Evolutionary conservation across 2,113 vertebrate genomes (phyloP).

Genomic region (Vulpes vulpes): DNA sequence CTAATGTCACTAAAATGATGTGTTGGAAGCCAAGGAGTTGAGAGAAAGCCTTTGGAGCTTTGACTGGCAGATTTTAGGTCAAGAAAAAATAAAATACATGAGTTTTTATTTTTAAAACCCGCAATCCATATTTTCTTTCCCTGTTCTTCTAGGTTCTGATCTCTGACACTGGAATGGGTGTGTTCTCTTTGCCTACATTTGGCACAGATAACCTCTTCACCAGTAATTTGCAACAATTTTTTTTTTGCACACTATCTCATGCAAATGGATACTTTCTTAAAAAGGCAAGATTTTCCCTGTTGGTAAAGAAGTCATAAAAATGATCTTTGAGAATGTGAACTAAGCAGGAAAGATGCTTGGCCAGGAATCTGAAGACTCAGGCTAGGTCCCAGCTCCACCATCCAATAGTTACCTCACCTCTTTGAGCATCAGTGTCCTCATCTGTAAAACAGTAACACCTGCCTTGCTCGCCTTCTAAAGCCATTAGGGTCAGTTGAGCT

Average conservation of each 20-base stretch:
- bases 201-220: not conserved
- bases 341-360: not conserved
- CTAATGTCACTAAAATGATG: not conserved
- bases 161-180: not conserved
- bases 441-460: not conserved
- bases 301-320: not conserved
- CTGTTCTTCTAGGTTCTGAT: not conserved
- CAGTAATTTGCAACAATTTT: not conserved
- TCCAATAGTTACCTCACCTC: not conserved
- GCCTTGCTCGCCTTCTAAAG: not conserved
- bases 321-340: not conserved
- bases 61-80: not conserved
- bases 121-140: not conserved
- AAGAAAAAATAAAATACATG: not conserved
- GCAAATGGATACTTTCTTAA: not conserved
- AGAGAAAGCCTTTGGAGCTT: not conserved
- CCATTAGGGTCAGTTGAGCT: not conserved
- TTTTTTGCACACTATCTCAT: not conserved
- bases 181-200: not conserved
- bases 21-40: not conserved
- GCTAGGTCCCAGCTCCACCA: not conserved
- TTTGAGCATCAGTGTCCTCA: not conserved
- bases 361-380: not conserved
- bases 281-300: not conserved
- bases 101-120: not conserved